A percentile compares a stretch with the other conserved stretches of the same genome.
Evolutionary conservation across 2,797 vertebrate species (phyloP).

Genomic region (Carduelis carduelis): DNA sequence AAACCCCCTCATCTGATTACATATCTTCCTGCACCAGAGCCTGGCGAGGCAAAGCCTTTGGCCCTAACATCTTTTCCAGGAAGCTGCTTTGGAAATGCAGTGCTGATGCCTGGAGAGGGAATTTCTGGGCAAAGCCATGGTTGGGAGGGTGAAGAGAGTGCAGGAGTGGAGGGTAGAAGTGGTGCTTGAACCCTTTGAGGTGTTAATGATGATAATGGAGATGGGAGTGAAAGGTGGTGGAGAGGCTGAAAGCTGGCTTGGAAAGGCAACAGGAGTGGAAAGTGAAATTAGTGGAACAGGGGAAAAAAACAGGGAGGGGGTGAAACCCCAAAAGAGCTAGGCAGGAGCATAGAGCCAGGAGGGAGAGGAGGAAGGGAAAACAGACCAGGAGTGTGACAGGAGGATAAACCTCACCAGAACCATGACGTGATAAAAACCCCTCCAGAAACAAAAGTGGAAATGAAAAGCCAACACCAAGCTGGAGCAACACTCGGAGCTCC

Average conservation of each 20-base stretch:
- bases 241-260: background rate
- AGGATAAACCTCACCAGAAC: background rate
- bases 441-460: rapidly evolving
- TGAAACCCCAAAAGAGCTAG: rapidly evolving
- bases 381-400: background rate
- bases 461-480: background rate
- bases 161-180: background rate
- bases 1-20: background rate
- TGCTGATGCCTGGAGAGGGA: background rate
- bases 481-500: rapidly evolving
- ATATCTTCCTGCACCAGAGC: background rate
- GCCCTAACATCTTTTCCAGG: background rate
- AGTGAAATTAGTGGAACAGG: background rate
- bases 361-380: background rate
- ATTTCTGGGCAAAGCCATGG: background rate
- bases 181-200: background rate
- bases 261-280: background rate
- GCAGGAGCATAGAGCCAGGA: background rate
- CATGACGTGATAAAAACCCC: background rate
- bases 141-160: background rate
- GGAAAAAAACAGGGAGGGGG: rapidly evolving
- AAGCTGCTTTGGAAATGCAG: background rate
- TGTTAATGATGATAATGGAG: background rate
- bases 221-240: background rate
- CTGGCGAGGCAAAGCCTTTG: background rate